These are phyloP conservation scores for Gopherus evgoodei DNA, from an alignment of 2,113 vertebrate genomes.

Conservation along the genomic window DNA sequence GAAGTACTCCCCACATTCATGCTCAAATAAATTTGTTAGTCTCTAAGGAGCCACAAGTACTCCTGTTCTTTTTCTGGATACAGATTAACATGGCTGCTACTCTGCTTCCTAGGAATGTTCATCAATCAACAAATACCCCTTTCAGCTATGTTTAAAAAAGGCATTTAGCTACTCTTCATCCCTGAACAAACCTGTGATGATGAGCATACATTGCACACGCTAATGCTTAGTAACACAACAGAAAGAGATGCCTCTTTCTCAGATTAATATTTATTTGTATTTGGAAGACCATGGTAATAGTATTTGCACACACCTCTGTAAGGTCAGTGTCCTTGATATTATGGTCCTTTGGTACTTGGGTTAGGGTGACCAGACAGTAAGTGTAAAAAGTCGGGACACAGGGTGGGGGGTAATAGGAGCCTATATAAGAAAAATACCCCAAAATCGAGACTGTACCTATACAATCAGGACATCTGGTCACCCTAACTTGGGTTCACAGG, in stretches of 20 bases:
- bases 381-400: too few relatives aligned
- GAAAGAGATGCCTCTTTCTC: neutral
- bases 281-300: neutral
- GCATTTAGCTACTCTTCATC: neutral
- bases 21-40: too few relatives aligned
- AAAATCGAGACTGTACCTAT: too few relatives aligned
- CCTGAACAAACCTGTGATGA: neutral
- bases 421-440: too few relatives aligned
- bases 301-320: neutral
- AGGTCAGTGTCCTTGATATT: neutral
- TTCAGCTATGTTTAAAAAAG: accelerated
- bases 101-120: accelerated
- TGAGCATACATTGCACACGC: neutral
- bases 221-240: neutral
- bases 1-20: neutral
- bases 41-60: too few relatives aligned
- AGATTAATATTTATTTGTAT: neutral
- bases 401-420: too few relatives aligned
- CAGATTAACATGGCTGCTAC: too few relatives aligned
- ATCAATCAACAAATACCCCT: neutral
- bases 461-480: too few relatives aligned
- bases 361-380: too few relatives aligned
- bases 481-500: neutral
- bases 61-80: too few relatives aligned
- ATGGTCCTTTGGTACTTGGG: neutral